A percentile compares a stretch with the other conserved stretches of the same genome.
phyloP scores from a whole-genome alignment of 1,140 invertebrate species.

The Pseudomyrmex pallidus region DNA sequence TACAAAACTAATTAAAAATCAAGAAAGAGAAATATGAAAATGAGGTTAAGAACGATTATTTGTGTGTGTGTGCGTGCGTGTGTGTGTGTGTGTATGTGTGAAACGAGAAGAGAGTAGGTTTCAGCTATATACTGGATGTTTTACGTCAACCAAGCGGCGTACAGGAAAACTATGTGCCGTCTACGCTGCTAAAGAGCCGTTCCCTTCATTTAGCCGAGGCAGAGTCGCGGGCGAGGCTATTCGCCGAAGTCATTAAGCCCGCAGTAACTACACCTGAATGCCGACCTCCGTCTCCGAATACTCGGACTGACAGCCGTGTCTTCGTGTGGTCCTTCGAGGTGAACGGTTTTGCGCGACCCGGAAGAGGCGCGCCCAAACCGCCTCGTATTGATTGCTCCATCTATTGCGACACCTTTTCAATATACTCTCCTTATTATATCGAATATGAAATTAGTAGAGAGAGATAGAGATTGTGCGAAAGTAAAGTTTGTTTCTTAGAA shows the following conservation, averaged over 20 bases:
- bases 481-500: no score
- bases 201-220: constrained; percentile 49
- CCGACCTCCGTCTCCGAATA: constrained; percentile 50
- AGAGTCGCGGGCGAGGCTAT: constrained; percentile 63
- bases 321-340: constrained; percentile 40
- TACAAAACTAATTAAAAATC: background rate
- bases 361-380: constrained; percentile 51
- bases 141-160: background rate
- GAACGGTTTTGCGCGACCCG: constrained; percentile 44
- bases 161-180: constrained; percentile 20
- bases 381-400: constrained; percentile 44
- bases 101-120: constrained; percentile 8
- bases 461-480: no score
- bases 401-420: constrained; percentile 3
- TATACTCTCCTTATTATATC: constrained; percentile 1
- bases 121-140: background rate
- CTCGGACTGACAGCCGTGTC: constrained; percentile 38
- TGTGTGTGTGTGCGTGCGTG: no score
- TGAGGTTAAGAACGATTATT: background rate
- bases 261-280: constrained; percentile 64
- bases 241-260: constrained; percentile 72
- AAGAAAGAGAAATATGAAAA: background rate
- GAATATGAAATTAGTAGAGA: background rate
- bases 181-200: constrained; percentile 57
- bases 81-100: no score